Evolutionary conservation across 2,888 invertebrate genomes (phyloP).

Genomic region (Auanema sp.): DNA sequence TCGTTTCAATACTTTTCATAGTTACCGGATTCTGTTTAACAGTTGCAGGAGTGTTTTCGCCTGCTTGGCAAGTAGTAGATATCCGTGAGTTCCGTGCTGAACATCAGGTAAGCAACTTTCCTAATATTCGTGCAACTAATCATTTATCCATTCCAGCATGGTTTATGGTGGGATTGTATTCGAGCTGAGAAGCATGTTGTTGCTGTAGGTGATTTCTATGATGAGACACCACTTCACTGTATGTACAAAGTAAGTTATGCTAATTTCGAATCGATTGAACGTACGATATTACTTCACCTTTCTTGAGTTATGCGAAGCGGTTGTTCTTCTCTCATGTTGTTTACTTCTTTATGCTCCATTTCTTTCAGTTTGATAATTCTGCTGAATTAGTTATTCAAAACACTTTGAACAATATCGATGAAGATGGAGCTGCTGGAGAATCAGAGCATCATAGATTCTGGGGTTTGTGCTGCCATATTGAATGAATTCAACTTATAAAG

Average conservation of each 20-base stretch:
- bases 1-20: constrained; percentile 57
- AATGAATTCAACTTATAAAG: neutral
- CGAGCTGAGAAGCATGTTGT: constrained; percentile 62
- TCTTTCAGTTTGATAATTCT: constrained; percentile 57
- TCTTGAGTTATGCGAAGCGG: constrained; percentile 1
- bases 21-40: constrained; percentile 55
- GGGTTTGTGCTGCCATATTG: no score
- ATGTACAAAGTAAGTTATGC: constrained; percentile 59
- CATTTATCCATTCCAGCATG: constrained; percentile 43
- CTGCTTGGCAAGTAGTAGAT: constrained; percentile 62
- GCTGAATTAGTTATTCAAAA: constrained; percentile 62
- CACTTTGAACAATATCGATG: constrained; percentile 59
- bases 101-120: constrained; percentile 48
- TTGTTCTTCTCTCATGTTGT: neutral
- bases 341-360: neutral
- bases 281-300: constrained; percentile 9
- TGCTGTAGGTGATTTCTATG: constrained; percentile 62
- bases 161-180: constrained; percentile 63
- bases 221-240: constrained; percentile 62
- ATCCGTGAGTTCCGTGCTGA: constrained; percentile 62
- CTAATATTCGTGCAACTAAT: neutral
- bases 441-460: constrained; percentile 62
- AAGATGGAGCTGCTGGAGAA: constrained; percentile 63
- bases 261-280: neutral
- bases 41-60: constrained; percentile 50